Evolutionary conservation across 2,113 vertebrate species (phyloP).

Genomic region (Siniperca knerii): DNA sequence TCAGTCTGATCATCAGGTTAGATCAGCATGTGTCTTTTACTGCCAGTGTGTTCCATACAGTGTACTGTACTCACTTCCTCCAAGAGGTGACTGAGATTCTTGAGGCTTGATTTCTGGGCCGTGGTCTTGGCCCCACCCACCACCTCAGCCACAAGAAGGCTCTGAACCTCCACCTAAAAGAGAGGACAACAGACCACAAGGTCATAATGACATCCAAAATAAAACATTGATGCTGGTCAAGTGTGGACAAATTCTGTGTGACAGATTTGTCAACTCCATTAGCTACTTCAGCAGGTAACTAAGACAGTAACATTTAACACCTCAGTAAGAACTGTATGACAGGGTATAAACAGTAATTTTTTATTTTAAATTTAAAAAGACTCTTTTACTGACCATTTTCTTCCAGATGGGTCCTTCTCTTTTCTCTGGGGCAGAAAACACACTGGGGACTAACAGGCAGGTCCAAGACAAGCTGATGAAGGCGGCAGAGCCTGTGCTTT

Average conservation of each 20-base stretch:
- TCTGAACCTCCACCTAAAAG: slow-evolving; percentile 94
- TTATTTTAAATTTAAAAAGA: background rate
- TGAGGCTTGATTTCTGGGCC: slow-evolving; percentile 87
- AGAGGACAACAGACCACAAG: background rate
- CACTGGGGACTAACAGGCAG: slow-evolving; percentile 88
- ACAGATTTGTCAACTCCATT: background rate
- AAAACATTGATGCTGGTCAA: background rate
- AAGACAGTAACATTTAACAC: background rate
- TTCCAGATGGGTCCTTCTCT: slow-evolving; percentile 92
- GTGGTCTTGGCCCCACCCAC: slow-evolving; percentile 92
- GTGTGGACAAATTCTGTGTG: too few relatives aligned
- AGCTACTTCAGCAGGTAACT: background rate
- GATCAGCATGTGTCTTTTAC: background rate
- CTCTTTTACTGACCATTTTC: slow-evolving; percentile 89
- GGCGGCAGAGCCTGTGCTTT: slow-evolving; percentile 92
- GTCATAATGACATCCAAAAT: background rate
- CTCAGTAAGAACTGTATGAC: background rate
- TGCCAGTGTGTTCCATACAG: background rate
- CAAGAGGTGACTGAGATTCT: slow-evolving; percentile 92
- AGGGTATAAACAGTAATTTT: background rate
- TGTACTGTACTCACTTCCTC: slow-evolving; percentile 85
- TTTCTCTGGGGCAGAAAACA: slow-evolving; percentile 89
- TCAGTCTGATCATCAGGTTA: background rate
- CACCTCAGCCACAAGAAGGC: slow-evolving; percentile 92
- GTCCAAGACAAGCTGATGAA: slow-evolving; percentile 94